Conservation (phyloP, 2,113 vertebrate genomes). For the Suricata suricatta region DNA sequence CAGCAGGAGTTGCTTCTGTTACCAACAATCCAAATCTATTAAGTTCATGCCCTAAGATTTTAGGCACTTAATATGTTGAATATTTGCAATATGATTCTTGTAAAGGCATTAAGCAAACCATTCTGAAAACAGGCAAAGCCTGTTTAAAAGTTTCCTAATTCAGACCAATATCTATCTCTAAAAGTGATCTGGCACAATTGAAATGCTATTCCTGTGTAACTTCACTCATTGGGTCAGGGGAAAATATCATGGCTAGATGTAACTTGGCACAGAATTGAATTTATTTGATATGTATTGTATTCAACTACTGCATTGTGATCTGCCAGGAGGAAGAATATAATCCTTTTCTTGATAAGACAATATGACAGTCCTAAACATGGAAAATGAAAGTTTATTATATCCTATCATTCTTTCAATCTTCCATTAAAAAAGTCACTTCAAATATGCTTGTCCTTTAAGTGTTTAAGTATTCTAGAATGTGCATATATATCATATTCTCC, state of each 20-base stretch:
- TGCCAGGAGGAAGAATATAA: background rate
- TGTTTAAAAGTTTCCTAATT: background rate
- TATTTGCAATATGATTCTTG: conserved; percentile 30
- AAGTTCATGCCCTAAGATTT: conserved; percentile 49
- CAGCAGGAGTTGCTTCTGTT: conserved; percentile 32
- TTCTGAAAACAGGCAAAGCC: conserved; percentile 20
- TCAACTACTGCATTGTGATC: background rate
- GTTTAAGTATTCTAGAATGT: background rate
- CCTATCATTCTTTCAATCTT: background rate
- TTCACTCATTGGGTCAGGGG: background rate
- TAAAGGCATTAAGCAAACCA: conserved; percentile 23
- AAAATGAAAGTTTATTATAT: background rate
- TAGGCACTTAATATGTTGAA: conserved; percentile 10
- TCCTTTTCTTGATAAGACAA: background rate
- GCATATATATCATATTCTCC: background rate
- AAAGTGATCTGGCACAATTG: background rate
- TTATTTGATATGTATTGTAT: background rate
- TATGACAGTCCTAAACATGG: background rate
- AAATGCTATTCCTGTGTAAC: background rate
- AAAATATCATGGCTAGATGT: background rate
- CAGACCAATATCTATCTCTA: background rate
- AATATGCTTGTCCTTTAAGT: background rate
- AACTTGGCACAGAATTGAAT: background rate
- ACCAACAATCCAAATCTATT: conserved; percentile 26
- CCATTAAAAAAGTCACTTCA: background rate